A percentile compares a stretch with the other conserved stretches of the same genome.
Evolutionary conservation across 1,140 invertebrate genomes (phyloP).

Genomic region (Ceratina calcarata): DNA sequence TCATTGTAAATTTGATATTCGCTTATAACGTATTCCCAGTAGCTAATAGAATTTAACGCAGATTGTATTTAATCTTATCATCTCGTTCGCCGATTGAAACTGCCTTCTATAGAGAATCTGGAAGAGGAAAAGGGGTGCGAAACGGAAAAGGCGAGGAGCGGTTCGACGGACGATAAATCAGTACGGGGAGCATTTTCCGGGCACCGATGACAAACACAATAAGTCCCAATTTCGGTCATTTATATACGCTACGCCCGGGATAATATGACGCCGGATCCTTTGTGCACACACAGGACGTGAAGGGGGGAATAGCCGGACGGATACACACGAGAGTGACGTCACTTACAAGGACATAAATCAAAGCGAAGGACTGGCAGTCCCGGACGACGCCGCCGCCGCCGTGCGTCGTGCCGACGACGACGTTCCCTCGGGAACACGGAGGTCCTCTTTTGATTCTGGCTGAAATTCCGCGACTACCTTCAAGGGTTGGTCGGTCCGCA

Average conservation of each 20-base stretch:
- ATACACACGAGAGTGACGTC: constrained; percentile 79
- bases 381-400: constrained; percentile 57
- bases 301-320: constrained; percentile 51
- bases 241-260: constrained; percentile 78
- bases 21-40: too few species aligned
- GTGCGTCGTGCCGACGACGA: constrained; percentile 53
- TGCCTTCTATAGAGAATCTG: too few species aligned
- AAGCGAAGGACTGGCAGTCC: constrained; percentile 76
- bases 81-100: too few species aligned
- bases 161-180: constrained; percentile 74
- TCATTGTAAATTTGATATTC: too few species aligned
- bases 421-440: constrained; percentile 70
- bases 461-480: constrained; percentile 32
- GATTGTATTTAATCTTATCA: too few species aligned
- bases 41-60: too few species aligned
- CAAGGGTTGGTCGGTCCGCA: constrained; percentile 27
- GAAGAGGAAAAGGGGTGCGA: constrained; percentile 5
- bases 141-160: constrained; percentile 11
- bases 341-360: constrained; percentile 82
- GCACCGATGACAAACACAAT: constrained; percentile 80
- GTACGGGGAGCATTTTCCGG: constrained; percentile 71
- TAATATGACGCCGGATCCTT: constrained; percentile 79
- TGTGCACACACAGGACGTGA: constrained; percentile 73
- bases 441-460: constrained; percentile 67
- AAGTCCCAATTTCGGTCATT: constrained; percentile 80